Conservation (phyloP, 92 coral and sea anemone species). For the Porites rus region DNA sequence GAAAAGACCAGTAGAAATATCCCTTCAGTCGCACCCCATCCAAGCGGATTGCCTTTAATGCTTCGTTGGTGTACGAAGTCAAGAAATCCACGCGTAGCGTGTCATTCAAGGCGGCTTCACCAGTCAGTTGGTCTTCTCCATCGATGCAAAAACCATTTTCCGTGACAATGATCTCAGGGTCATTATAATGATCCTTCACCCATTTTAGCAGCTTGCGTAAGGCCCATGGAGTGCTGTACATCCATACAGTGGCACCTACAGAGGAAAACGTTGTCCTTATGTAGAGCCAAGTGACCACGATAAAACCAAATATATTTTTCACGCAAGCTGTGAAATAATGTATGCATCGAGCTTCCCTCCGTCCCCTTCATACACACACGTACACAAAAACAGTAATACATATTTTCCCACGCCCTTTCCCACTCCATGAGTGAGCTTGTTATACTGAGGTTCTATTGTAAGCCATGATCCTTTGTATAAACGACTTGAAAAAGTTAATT, state of each 20-base stretch:
- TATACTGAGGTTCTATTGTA: no score
- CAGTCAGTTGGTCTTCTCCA: slow-evolving; percentile 67
- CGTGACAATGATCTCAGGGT: slow-evolving; percentile 86
- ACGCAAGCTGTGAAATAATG: no score
- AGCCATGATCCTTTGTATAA: no score
- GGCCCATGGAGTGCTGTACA: slow-evolving; percentile 80
- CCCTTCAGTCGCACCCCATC: slow-evolving; percentile 90
- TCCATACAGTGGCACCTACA: slow-evolving; percentile 80
- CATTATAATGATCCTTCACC: slow-evolving; percentile 77
- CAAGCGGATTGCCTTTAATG: slow-evolving; percentile 66
- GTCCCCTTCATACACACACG: no score
- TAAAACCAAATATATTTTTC: no score
- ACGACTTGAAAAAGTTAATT: no score
- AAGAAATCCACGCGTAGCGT: slow-evolving; percentile 75
- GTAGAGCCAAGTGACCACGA: not conserved
- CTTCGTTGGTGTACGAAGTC: slow-evolving; percentile 75
- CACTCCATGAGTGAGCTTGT: no score
- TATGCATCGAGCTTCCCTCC: no score
- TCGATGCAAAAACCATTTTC: slow-evolving; percentile 91
- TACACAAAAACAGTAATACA: no score
- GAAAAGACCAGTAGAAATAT: slow-evolving; percentile 85
- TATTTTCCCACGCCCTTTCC: no score
- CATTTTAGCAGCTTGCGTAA: slow-evolving; percentile 81
- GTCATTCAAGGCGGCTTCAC: slow-evolving; percentile 81
- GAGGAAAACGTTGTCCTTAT: not conserved